phyloP scores from a whole-genome alignment of 2,113 vertebrate species.

The Vulpes lagopus region DNA sequence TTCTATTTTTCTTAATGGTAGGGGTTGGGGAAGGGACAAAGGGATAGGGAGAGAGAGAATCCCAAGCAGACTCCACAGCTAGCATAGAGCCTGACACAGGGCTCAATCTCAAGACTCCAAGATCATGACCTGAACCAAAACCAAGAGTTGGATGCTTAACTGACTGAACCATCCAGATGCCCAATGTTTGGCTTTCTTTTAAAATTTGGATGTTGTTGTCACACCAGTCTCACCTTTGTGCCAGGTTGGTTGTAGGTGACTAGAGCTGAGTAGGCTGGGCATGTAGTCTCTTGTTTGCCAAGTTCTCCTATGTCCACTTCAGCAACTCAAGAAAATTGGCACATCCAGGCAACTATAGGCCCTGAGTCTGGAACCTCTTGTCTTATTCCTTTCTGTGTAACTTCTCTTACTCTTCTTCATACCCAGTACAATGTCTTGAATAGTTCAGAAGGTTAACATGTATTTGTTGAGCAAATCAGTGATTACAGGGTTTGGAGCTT shows the following conservation, averaged over 20 bases:
- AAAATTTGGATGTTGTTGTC: background rate
- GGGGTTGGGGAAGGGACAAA: background rate
- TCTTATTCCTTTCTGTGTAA: background rate
- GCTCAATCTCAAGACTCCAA: background rate
- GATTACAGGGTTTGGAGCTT: background rate
- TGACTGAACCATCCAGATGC: background rate
- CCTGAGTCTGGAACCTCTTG: background rate
- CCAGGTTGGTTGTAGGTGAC: too few species aligned
- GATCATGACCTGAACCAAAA: background rate
- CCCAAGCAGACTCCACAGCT: background rate
- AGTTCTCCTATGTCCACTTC: too few species aligned
- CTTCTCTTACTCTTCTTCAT: background rate
- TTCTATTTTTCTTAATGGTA: background rate
- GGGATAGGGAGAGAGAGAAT: background rate
- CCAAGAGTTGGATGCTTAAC: background rate
- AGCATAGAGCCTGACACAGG: background rate
- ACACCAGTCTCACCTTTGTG: background rate
- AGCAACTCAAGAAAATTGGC: too few species aligned
- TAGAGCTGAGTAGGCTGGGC: background rate
- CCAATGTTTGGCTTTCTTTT: background rate
- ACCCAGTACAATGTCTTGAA: background rate
- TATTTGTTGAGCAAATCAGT: conserved; percentile 30
- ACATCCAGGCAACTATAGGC: background rate
- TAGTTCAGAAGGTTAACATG: background rate
- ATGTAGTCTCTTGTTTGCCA: background rate